These are phyloP conservation scores for Adelphocoris suturalis DNA, from an alignment of 2,888 invertebrate genomes.

Conservation along the genomic window DNA sequence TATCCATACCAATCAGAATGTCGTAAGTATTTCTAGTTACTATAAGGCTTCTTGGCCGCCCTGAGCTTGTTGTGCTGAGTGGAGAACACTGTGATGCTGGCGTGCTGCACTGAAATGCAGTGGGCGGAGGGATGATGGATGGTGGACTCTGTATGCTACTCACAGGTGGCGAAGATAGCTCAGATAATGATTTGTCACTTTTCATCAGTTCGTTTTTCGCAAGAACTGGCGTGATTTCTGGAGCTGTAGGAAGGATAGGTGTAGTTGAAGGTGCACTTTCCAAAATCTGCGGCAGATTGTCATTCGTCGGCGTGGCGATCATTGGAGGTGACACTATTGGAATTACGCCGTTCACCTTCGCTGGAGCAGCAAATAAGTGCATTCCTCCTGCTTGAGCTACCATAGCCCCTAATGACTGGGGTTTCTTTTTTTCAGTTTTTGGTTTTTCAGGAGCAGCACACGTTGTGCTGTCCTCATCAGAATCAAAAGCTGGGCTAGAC, in stretches of 20 bases:
- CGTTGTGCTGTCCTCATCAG: slow-evolving; percentile 87
- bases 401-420: slow-evolving; percentile 85
- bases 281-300: slow-evolving; percentile 71
- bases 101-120: slow-evolving; percentile 86
- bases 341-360: slow-evolving; percentile 78
- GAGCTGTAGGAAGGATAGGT: slow-evolving; percentile 74
- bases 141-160: slow-evolving; percentile 79
- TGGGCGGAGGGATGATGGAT: slow-evolving; percentile 86
- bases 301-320: slow-evolving; percentile 76
- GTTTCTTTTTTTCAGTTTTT: slow-evolving; percentile 80
- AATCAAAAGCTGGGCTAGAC: slow-evolving; percentile 95
- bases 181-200: slow-evolving; percentile 74
- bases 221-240: slow-evolving; percentile 79
- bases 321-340: slow-evolving; percentile 78
- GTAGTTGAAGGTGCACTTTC: slow-evolving; percentile 75
- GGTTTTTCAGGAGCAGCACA: slow-evolving; percentile 75
- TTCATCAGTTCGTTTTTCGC: slow-evolving; percentile 75
- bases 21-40: slow-evolving; percentile 83
- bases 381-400: slow-evolving; percentile 85
- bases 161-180: slow-evolving; percentile 76
- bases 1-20: slow-evolving; percentile 88
- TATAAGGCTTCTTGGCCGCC: slow-evolving; percentile 81
- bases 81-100: slow-evolving; percentile 83
- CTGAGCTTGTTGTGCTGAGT: slow-evolving; percentile 77
- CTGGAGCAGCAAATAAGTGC: slow-evolving; percentile 78